Conservation (phyloP, 2,797 vertebrate genomes). For the Heterohyrax brucei region DNA sequence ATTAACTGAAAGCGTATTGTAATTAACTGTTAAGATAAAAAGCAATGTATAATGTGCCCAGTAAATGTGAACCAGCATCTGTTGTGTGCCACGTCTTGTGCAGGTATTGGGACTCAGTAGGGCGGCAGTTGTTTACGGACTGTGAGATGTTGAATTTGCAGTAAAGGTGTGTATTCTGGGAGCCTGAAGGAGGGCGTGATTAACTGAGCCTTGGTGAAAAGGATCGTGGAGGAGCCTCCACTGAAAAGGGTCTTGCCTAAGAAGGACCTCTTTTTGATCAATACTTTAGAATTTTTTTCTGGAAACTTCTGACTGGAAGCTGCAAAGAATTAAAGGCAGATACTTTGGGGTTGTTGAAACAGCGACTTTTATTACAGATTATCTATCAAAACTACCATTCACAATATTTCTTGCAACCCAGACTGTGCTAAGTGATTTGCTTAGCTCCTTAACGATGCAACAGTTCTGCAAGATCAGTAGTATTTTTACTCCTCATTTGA, state of each 20-base stretch:
- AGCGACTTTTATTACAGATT: neutral
- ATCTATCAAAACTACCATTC: neutral
- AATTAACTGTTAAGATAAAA: neutral
- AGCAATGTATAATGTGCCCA: neutral
- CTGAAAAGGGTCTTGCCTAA: neutral
- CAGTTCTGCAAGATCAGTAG: neutral
- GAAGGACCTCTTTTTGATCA: conserved; percentile 39
- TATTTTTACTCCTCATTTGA: conserved; percentile 19
- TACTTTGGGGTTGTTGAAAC: neutral
- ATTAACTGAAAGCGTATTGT: neutral
- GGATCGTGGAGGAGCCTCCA: neutral
- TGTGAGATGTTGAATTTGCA: neutral
- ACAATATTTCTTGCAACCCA: neutral
- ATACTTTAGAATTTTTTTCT: conserved; percentile 49
- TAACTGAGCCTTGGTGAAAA: neutral
- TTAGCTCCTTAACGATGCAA: neutral
- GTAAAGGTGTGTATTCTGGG: neutral
- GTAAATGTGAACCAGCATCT: conserved; percentile 10
- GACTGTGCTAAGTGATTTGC: conserved; percentile 16
- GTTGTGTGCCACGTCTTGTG: neutral
- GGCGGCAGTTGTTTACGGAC: neutral
- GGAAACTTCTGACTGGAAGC: conserved; percentile 31
- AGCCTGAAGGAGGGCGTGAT: neutral
- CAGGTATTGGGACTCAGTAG: neutral
- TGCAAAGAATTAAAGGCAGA: conserved; percentile 15